phyloP scores from a whole-genome alignment of 2,113 vertebrate genomes.

The Poeciliopsis prolifica region DNA sequence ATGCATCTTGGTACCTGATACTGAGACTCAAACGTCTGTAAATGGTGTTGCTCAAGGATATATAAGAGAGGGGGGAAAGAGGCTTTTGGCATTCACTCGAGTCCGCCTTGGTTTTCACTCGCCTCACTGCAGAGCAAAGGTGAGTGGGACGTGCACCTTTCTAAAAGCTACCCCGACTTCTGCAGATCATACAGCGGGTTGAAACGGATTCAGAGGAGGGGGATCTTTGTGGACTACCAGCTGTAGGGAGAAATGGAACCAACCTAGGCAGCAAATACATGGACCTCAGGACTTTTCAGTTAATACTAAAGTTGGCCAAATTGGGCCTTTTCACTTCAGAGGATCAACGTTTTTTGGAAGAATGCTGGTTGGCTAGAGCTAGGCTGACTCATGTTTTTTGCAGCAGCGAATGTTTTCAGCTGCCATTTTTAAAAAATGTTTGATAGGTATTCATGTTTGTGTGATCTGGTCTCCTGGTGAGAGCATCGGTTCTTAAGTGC shows the following conservation, averaged over 20 bases:
- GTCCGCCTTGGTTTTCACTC: slow-evolving; percentile 80
- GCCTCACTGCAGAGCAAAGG: slow-evolving; percentile 80
- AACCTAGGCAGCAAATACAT: slow-evolving; percentile 15
- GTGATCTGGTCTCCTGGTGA: slow-evolving; percentile 23
- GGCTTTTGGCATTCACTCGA: slow-evolving; percentile 59
- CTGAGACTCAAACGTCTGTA: slow-evolving; percentile 77
- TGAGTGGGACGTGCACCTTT: slow-evolving; percentile 69
- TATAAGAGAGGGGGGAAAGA: slow-evolving; percentile 68
- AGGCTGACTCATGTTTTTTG: background rate
- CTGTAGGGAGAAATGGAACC: slow-evolving; percentile 43
- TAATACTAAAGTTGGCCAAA: slow-evolving; percentile 26
- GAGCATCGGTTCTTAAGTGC: slow-evolving; percentile 44
- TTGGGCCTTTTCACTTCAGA: slow-evolving; percentile 22
- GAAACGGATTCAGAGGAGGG: slow-evolving; percentile 31
- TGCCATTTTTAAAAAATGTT: background rate
- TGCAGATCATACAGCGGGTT: slow-evolving; percentile 25
- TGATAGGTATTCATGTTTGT: slow-evolving; percentile 11
- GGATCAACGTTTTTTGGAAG: slow-evolving; percentile 55
- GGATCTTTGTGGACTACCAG: slow-evolving; percentile 60
- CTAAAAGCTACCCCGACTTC: slow-evolving; percentile 18
- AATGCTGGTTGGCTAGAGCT: slow-evolving; percentile 11
- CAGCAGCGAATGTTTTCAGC: slow-evolving; percentile 11
- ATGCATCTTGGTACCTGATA: slow-evolving; percentile 79
- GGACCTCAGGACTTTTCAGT: slow-evolving; percentile 45
- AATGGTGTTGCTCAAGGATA: slow-evolving; percentile 78